Evolutionary conservation across 2,888 invertebrate species (phyloP).

Genomic region (Autographa pulchrina): DNA sequence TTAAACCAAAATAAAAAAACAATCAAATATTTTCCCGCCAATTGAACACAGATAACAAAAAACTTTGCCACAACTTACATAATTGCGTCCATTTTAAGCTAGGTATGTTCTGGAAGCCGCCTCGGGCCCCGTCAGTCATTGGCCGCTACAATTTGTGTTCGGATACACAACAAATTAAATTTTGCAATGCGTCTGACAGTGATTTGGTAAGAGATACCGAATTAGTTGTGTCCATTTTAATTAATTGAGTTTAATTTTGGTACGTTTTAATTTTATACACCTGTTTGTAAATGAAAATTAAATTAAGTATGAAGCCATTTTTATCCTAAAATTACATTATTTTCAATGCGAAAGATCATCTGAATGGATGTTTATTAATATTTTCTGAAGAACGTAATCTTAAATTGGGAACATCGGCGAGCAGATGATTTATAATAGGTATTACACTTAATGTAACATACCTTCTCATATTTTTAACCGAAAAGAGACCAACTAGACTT

Average conservation of each 20-base stretch:
- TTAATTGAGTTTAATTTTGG: neutral
- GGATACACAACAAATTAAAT: slow-evolving; percentile 33
- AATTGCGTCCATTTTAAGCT: neutral
- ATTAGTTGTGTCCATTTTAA: slow-evolving; percentile 11
- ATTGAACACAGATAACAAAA: neutral
- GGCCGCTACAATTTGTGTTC: slow-evolving; percentile 36
- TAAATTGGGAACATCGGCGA: too few relatives aligned
- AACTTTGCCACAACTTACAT: neutral
- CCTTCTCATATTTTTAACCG: too few relatives aligned
- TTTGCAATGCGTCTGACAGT: slow-evolving; percentile 22
- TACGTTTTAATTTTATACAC: too few relatives aligned
- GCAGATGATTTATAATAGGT: too few relatives aligned
- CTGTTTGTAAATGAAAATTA: too few relatives aligned
- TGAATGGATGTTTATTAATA: too few relatives aligned
- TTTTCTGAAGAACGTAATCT: too few relatives aligned
- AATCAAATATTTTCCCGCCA: slow-evolving; percentile 1
- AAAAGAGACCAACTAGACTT: too few relatives aligned
- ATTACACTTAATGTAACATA: too few relatives aligned
- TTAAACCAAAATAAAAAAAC: neutral
- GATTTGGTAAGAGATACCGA: slow-evolving; percentile 20
- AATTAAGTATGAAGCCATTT: too few relatives aligned
- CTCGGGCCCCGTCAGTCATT: slow-evolving; percentile 42
- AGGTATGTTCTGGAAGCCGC: slow-evolving; percentile 23
- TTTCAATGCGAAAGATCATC: too few relatives aligned
- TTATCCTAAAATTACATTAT: too few relatives aligned